A percentile compares a stretch with the other conserved stretches of the same genome.
Conservation (phyloP, 2,888 invertebrate genomes). For the Morpho deidamia region DNA sequence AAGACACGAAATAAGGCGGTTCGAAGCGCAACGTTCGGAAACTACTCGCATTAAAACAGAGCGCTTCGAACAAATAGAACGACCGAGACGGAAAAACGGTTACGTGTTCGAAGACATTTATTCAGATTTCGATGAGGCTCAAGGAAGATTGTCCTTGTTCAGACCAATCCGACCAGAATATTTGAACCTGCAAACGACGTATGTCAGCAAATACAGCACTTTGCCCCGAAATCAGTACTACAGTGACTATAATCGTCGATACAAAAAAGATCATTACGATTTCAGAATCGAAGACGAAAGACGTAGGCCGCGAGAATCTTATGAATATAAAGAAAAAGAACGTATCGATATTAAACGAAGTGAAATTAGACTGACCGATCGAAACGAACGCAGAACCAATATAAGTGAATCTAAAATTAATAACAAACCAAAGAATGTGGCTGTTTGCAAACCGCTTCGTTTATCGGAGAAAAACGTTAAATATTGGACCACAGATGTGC, state of each 20-base stretch:
- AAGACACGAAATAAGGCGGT: constrained; percentile 35
- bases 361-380: constrained; percentile 23
- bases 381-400: constrained; percentile 21
- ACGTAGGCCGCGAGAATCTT: constrained; percentile 40
- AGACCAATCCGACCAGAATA: constrained; percentile 72
- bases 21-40: constrained; percentile 21
- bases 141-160: constrained; percentile 65
- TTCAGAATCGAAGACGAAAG: constrained; percentile 61
- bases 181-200: constrained; percentile 59
- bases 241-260: constrained; percentile 51
- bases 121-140: constrained; percentile 70
- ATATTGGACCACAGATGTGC: constrained; percentile 64
- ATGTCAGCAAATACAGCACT: constrained; percentile 64
- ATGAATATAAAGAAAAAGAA: constrained; percentile 43
- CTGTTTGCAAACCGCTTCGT: constrained; percentile 64
- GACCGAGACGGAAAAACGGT: constrained; percentile 61
- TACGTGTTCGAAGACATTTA: constrained; percentile 74
- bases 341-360: constrained; percentile 27
- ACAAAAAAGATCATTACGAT: constrained; percentile 66
- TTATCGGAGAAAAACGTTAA: constrained; percentile 57
- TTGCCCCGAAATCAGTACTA: constrained; percentile 62
- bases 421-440: constrained; percentile 53
- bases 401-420: constrained; percentile 27
- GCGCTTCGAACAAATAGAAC: constrained; percentile 36
- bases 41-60: constrained; percentile 25